Base-by-base conservation (phyloP, 2,888 invertebrate species). In the Beris chalybata region DNA sequence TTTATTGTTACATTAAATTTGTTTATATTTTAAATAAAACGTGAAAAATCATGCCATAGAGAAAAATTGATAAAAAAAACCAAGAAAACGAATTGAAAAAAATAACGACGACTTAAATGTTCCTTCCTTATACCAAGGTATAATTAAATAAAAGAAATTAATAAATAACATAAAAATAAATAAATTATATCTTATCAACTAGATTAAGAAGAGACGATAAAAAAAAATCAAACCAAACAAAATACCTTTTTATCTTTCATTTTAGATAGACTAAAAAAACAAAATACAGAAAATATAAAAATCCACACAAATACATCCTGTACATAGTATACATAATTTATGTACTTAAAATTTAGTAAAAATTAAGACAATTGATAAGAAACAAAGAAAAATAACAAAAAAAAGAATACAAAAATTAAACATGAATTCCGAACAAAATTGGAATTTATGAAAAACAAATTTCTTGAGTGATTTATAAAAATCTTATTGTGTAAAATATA, bases 401-500 rank as follows among this genome's bases (percentile, higher is more conserved):
- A n/a, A 45, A 48, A 11, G 54, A 50, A 31, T 56, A 67, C 55
- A 65, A 54, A 54, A 59, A 48, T 31, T 15, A 56, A 48, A 64
- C 45, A 63, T 15, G 38, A 64, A 64, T 64, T 64, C 64, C 53
- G 54, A 64, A 32, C 32, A 53, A 6, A 45, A 54, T 54, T 54
- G 64, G 53, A 64, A 64, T 54, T 64, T 54, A 64, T 64, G 53
- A 44, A 64, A 64, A 54, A 54, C 45, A 54, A 65, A 56, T 67
- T 68, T 68, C 68, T 65, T 68, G 68, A 68, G 68, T 68, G 68
- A 68, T 68, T 68, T 68, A 68, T 68, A 65, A 64, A 64, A 64
- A 66, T 68, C 68, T 68, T 68, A 68, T 68, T 68, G 68, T 68
- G 68, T 68, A 68, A 65, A 68, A 68, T 68, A 68, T 68, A 68